Conservation (phyloP, 2,888 invertebrate genomes). For the Apodemia zela region DNA sequence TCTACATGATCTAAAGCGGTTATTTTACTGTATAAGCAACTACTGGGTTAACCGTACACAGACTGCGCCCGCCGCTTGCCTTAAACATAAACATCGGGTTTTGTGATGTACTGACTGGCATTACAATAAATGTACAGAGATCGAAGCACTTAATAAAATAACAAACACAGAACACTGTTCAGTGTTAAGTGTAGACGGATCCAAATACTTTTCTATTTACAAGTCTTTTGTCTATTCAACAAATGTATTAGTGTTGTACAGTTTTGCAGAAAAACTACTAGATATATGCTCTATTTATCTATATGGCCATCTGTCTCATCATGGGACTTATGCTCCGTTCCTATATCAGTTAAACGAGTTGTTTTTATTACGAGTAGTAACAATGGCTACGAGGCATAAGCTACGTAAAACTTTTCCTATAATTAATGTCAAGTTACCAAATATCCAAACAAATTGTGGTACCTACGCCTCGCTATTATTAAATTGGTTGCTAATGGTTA, state of each 20-base stretch:
- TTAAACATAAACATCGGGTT: conserved; percentile 53
- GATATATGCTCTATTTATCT: too few species aligned
- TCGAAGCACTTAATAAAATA: conserved; percentile 67
- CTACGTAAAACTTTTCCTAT: too few species aligned
- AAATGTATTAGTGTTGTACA: conserved; percentile 19
- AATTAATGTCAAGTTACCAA: too few species aligned
- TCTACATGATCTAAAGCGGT: neutral
- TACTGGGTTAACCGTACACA: conserved; percentile 21
- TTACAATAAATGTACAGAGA: conserved; percentile 68
- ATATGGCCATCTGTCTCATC: too few species aligned
- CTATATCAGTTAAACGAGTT: too few species aligned
- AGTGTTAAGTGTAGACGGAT: conserved; percentile 52
- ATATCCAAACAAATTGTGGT: too few species aligned
- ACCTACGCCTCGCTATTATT: too few species aligned
- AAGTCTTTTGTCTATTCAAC: conserved; percentile 69
- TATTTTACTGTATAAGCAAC: conserved; percentile 25
- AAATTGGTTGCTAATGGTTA: too few species aligned
- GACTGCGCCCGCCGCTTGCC: conserved; percentile 42
- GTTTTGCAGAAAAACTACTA: too few species aligned
- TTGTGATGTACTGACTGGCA: conserved; percentile 58
- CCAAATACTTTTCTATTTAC: conserved; percentile 61
- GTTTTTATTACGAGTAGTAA: too few species aligned
- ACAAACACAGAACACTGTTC: conserved; percentile 63
- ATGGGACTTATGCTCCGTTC: too few species aligned
- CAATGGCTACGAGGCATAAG: too few species aligned